Evolutionary conservation across 2,888 invertebrate species (phyloP), one percentile per base, ranked within the genome.

Genomic region (Serrognathus titanus): DNA sequence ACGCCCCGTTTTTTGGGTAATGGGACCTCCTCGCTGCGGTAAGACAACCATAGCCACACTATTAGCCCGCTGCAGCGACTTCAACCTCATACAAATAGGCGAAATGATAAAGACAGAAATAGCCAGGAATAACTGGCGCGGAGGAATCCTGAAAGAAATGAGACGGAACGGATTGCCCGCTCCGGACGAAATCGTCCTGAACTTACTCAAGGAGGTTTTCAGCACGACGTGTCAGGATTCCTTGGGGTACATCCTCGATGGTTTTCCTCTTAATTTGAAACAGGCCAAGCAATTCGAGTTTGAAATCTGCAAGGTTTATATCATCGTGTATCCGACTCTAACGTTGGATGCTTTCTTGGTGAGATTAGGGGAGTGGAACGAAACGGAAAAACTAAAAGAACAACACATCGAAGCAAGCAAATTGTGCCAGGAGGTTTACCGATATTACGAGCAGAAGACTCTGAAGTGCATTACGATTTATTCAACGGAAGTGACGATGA

Each of bases 231-330:
- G 46, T 31, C 55, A 64, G 43, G 51, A 52, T 16, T 49, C 49
- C 4, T 48, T 35, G 2, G 70, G 70, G 5, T 69, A 65, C 52
- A 67, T 70, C 43, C 51, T 70, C 38, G 65, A 66, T 46, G 69
- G 67, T 5, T 70, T 69, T 62, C 70, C 70, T 1, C 49, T 54
- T 9, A 57, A 61, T 53, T 11, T 69, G 11, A 47, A 52, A 5
- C 65, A 70, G 58, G 66, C 64, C 1, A 63, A 64, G 54, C 53
- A 63, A 7, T 70, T 70, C 51, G 67, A 70, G 59, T 60, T 55
- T 41, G 63, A 66, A 57, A 67, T 69, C 48, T 66, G 67, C 48
- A 64, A 65, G 55, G 62, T 63, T 12, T 62, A 52, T 9, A 49
- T 64, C 11, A 59, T 67, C 38, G 62, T 67, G 47, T 65, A 61